Base-by-base conservation (phyloP, 2,888 invertebrate species). In the Frankliniella intonsa region DNA sequence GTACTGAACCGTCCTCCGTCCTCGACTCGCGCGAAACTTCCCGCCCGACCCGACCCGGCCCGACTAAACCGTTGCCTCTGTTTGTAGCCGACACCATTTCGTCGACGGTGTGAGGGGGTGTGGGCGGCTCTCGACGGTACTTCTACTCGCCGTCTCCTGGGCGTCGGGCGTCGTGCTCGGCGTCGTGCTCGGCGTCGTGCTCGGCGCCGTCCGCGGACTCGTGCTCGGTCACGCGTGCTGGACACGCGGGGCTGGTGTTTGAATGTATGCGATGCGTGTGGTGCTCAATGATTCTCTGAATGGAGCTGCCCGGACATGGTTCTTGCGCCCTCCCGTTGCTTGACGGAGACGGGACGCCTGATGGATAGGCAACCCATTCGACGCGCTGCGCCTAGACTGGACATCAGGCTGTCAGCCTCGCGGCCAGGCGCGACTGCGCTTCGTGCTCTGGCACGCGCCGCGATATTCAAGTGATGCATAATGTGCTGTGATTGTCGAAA, bases 1-100 rank as follows among this genome's bases (percentile, higher is more conserved):
- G 69, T 76, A 76, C 22, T 19, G 62, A 62, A 62, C 19, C 62
- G 62, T 19, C 62, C 12, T 19, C 62, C 55, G 55, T 55, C 55
- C 55, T 8, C 55, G 2, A 2, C 55, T 38, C 38, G 38, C 38
- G 5, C 38, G 5, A 8, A 17, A 2, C 55, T 17, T 12, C 2
- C 14, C 5, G 55, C 55, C 62, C 62, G 62, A 17, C 62, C 55
- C 55, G 55, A 55, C 55, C 55, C 14, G 55, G 55, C 7, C 14
- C 11, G 62, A n/a, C 19, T 17, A 62, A 62, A 38, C 12, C 17
- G 62, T 14, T 62, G 17, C n/a, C n/a, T 62, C n/a, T 62, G 62
- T 62, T n/a, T 76, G 69, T 25, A n/a, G 69, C 69, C 12, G 69
- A 76, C 69, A 76, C 69, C 69, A 25, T 76, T 22, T 76, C 69